Conservation (phyloP, 2,888 invertebrate species). For the Aproaerema taeniolella region DNA sequence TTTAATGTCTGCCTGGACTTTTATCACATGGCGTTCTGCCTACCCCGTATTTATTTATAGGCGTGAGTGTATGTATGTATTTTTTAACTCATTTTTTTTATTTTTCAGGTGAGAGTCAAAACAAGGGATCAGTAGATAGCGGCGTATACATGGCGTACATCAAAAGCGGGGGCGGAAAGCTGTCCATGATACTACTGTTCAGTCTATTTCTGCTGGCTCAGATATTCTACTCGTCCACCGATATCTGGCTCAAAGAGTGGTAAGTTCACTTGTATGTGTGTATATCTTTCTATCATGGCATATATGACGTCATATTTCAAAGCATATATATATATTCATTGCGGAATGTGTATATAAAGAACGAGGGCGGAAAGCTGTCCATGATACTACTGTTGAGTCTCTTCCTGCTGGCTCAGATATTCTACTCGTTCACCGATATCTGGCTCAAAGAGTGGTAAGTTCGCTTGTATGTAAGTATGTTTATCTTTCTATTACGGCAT, state of each 20-base stretch:
- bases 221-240: conserved; percentile 78
- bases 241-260: conserved; percentile 80
- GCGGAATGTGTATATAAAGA: conserved; percentile 77
- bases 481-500: too few relatives aligned
- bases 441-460: conserved; percentile 79
- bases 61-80: too few relatives aligned
- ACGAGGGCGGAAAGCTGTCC: conserved; percentile 71
- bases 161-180: conserved; percentile 71
- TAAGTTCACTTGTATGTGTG: conserved; percentile 34
- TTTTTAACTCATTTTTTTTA: too few relatives aligned
- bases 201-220: conserved; percentile 74
- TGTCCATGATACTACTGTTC: conserved; percentile 66
- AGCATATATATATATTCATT: too few relatives aligned
- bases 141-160: conserved; percentile 75
- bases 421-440: conserved; percentile 79
- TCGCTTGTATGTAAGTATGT: too few relatives aligned
- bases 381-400: conserved; percentile 66
- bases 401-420: conserved; percentile 73
- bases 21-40: too few relatives aligned
- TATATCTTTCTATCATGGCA: too few relatives aligned
- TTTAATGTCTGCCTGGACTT: too few relatives aligned
- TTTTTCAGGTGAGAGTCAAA: conserved; percentile 55
- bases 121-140: conserved; percentile 62
- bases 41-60: too few relatives aligned
- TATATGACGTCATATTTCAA: too few relatives aligned